Evolutionary conservation across 2,888 invertebrate species (phyloP).

Genomic region (Ptilodon capucinus): DNA sequence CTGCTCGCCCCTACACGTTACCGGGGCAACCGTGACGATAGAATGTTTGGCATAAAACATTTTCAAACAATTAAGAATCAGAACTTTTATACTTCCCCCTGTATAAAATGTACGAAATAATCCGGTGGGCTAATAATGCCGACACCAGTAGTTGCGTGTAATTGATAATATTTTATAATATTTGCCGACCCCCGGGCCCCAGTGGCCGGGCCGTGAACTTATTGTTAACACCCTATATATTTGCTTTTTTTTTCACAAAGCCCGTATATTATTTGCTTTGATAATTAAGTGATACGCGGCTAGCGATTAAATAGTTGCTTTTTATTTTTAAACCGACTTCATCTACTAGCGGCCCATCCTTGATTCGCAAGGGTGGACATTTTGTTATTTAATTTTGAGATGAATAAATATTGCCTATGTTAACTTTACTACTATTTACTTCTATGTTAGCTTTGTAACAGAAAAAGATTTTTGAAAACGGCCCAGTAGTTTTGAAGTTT

Average conservation of each 20-base stretch:
- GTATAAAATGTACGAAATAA: constrained; percentile 26
- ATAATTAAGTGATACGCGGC: constrained; percentile 1
- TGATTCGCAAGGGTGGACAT: too few relatives aligned
- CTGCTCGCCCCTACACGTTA: not conserved
- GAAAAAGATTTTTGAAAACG: too few relatives aligned
- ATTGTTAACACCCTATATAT: constrained; percentile 55
- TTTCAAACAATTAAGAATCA: constrained; percentile 6
- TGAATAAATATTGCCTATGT: too few relatives aligned
- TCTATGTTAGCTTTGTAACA: too few relatives aligned
- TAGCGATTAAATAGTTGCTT: constrained; percentile 13
- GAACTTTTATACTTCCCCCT: constrained; percentile 2
- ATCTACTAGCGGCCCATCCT: too few relatives aligned
- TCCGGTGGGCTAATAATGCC: constrained; percentile 22
- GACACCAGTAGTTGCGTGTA: constrained; percentile 56
- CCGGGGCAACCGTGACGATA: not conserved
- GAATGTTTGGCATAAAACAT: not conserved
- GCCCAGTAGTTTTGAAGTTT: too few relatives aligned
- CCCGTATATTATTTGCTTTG: constrained; percentile 31
- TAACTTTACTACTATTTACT: too few relatives aligned
- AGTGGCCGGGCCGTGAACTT: constrained; percentile 28
- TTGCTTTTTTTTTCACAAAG: constrained; percentile 45
- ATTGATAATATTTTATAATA: constrained; percentile 73
- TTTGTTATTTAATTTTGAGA: too few relatives aligned
- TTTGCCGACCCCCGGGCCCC: constrained; percentile 60
- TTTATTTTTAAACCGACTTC: too few relatives aligned